Evolutionary conservation across 2,797 vertebrate genomes (phyloP), one percentile per base, ranked within the genome.

Genomic region (Peromyscus melanophrys): DNA sequence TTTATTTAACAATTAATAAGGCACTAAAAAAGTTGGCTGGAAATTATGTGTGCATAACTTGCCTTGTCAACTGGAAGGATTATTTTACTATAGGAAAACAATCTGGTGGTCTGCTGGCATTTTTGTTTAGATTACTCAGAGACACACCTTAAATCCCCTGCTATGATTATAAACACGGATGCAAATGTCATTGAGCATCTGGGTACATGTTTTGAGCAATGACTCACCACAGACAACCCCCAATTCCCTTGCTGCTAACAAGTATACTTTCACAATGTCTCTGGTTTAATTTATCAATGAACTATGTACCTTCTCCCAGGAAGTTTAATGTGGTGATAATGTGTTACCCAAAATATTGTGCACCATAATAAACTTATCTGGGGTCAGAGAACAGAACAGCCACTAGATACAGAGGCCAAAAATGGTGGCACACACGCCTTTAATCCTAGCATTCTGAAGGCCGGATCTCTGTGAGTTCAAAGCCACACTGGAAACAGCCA

Each of bases 281-380:
- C 82, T 65, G 27, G 67, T 73, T 95, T 90, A 73, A 88, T 57
- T 97, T 96, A 34, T 86, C 25, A 96, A 87, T 37, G 67, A 63
- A 78, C 92, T 46, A 86, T 16, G 91, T 34, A 67, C 84, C 29
- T 85, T 92, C 59, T 6, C 31, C 84, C 31, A 57, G 13, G 43
- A 94, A 77, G 34, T n/a, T 52, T 52, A 52, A 52, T 52, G 49
- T 52, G 49, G 49, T 52, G 49, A 52, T 52, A 13, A 13, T 52
- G 49, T 52, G 49, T 52, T 52, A 52, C 49, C 49, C 49, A 52
- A 52, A 52, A 52, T 52, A 52, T 52, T 52, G 49, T 52, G 49
- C 49, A 52, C 11, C 49, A 12, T 52, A 52, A 52, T 52, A 52
- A 52, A 13, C 0, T 52, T 52, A 52, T 52, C 49, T 52, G 49